Percentiles rank a stretch among this genome's conserved stretches.
phyloP scores from a whole-genome alignment of 2,113 vertebrate species.

The Sakesphorus luctuosus region DNA sequence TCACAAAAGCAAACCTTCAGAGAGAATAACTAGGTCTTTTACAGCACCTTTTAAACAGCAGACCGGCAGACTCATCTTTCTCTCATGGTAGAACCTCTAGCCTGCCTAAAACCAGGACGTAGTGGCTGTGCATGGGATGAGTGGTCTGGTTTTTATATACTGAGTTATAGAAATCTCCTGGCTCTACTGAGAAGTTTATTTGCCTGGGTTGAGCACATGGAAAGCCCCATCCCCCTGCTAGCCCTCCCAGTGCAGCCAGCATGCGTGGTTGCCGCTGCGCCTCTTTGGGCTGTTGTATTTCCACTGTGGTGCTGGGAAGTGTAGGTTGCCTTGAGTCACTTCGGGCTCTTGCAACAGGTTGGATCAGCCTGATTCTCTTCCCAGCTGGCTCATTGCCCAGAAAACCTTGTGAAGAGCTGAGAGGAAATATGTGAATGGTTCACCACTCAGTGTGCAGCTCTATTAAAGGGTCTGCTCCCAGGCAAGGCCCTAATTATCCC shows the following conservation, averaged over 20 bases:
- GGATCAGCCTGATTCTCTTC: not conserved
- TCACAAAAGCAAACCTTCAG: not conserved
- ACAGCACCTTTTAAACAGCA: not conserved
- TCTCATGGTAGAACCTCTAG: not conserved
- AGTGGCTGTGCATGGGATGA: not conserved
- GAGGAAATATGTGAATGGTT: conserved; percentile 39
- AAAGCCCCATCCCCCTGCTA: not conserved
- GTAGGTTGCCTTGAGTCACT: not conserved
- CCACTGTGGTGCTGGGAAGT: not conserved
- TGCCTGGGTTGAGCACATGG: not conserved
- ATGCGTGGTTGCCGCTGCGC: rapidly evolving
- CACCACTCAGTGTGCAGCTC: not conserved
- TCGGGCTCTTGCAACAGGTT: not conserved
- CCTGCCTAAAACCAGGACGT: not conserved
- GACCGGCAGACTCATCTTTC: not conserved
- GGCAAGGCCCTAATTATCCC: conserved; percentile 22
- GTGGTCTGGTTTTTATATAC: not conserved
- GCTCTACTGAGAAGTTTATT: not conserved
- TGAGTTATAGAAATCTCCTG: not conserved
- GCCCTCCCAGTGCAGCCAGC: not conserved
- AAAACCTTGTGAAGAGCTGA: conserved; percentile 43
- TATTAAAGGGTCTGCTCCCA: conserved; percentile 41
- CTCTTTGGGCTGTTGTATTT: rapidly evolving
- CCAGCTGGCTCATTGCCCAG: conserved; percentile 44
- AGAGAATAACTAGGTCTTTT: not conserved